Evolutionary conservation across 2,888 invertebrate genomes (phyloP), one percentile per base, ranked within the genome.

Genomic region (Sclerodermus sp.): DNA sequence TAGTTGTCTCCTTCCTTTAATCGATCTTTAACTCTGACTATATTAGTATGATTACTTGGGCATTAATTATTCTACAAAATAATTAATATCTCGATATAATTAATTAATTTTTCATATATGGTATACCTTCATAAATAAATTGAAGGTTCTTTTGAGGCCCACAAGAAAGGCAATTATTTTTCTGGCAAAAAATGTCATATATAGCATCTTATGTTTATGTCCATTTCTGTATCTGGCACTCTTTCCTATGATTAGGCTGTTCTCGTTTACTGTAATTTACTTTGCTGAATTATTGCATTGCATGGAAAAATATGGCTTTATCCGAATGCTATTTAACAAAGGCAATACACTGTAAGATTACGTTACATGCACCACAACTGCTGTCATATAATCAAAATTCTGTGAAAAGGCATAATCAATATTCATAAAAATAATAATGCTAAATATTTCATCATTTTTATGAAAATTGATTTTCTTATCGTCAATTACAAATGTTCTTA

Each of bases 271-370:
- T 64, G 62, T 62, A 55, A 58, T 62, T 64, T 67, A 67, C 54
- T 64, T 53, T 70, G 66, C 64, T 74, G 69, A 67, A 71, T 74
- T 76, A 75, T 76, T 76, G 76, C 73, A 62, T 74, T 71, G 73
- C 70, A 74, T 77, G 77, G 75, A 77, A 77, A 77, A 77, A 77
- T 77, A 77, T 76, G 77, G 73, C 74, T 77, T 75, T 74, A 70
- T 75, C 69, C 73, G 66, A 75, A 73, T 66, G 71, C 71, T 76
- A 74, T 71, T 71, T 73, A 74, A 77, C 74, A 76, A 76, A 75
- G 73, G 71, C 73, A 71, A 67, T 73, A 73, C 70, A 71, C 61
- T 68, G 68, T 70, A 69, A 62, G 62, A 64, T 64, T 58, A 70
- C 62, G 58, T 65, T 65, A 57, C 61, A 63, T 47, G 55, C 62